phyloP scores from a whole-genome alignment of 2,888 invertebrate genomes.

The Zootermopsis nevadensis region DNA sequence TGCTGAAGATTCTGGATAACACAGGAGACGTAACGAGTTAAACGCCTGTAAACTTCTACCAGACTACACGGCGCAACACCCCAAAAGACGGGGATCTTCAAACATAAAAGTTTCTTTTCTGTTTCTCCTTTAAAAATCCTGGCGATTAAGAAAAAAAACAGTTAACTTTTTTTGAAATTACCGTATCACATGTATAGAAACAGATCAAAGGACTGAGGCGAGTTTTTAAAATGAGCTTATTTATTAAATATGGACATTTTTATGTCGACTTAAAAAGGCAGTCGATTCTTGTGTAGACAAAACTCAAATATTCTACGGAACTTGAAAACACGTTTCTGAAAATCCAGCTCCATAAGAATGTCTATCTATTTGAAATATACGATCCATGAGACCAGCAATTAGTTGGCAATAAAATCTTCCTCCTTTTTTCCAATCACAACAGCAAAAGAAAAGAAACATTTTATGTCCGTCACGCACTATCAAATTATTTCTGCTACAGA shows the following conservation, averaged over 20 bases:
- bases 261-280: conserved; percentile 25
- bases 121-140: too few relatives aligned
- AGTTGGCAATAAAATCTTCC: conserved; percentile 41
- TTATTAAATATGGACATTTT: conserved; percentile 33
- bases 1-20: too few relatives aligned
- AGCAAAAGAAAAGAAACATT: not conserved
- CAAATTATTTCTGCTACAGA: not conserved
- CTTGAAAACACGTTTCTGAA: conserved; percentile 25
- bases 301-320: conserved; percentile 29
- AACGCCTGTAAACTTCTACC: too few relatives aligned
- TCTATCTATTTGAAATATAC: conserved; percentile 36
- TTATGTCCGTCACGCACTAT: conserved; percentile 25
- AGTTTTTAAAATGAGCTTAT: not conserved
- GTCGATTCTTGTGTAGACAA: not conserved
- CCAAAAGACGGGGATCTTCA: too few relatives aligned
- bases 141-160: too few relatives aligned
- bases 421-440: conserved; percentile 6
- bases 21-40: too few relatives aligned
- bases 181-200: not conserved
- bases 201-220: not conserved
- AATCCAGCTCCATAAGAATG: conserved; percentile 34
- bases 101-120: too few relatives aligned
- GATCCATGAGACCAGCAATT: conserved; percentile 37
- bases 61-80: too few relatives aligned
- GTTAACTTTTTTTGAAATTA: too few relatives aligned